A percentile compares a stretch with the other conserved stretches of the same genome.
phyloP scores from a whole-genome alignment of 92 coral and sea anemone species.

The Galaxea fascicularis region DNA sequence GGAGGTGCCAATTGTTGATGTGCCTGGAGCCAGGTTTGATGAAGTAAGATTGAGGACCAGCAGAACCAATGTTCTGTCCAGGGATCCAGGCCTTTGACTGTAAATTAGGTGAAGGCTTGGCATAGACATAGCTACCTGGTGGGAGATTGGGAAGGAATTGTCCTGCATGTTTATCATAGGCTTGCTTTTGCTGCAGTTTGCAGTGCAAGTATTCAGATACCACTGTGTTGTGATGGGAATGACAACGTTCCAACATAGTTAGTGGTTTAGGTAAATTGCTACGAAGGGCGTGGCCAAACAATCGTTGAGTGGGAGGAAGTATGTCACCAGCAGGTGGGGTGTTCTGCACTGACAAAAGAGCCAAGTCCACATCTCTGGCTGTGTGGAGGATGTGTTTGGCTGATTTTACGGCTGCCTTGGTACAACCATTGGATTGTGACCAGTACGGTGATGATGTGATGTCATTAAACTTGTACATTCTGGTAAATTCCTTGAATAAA shows the following conservation, averaged over 20 bases:
- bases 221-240: conserved; percentile 53
- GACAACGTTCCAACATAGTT: conserved; percentile 28
- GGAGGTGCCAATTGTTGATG: conserved; percentile 14
- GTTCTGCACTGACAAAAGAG: conserved; percentile 64
- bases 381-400: conserved; percentile 70
- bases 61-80: not conserved
- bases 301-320: conserved; percentile 48
- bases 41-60: conserved; percentile 14
- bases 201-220: conserved; percentile 38
- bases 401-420: conserved; percentile 70
- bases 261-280: conserved; percentile 50
- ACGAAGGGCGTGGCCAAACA: conserved; percentile 37
- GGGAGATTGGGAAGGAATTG: conserved; percentile 47
- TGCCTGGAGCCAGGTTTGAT: not conserved
- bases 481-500: conserved; percentile 52
- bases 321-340: conserved; percentile 65
- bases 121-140: conserved; percentile 51
- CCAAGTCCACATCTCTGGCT: conserved; percentile 58
- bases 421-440: conserved; percentile 66
- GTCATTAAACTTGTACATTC: conserved; percentile 58
- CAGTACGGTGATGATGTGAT: conserved; percentile 69
- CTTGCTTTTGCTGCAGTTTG: conserved; percentile 53
- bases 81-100: conserved; percentile 49
- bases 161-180: conserved; percentile 64
- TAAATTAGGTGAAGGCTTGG: conserved; percentile 58